Conservation (phyloP, 2,797 vertebrate genomes). For the Menidia menidia region DNA sequence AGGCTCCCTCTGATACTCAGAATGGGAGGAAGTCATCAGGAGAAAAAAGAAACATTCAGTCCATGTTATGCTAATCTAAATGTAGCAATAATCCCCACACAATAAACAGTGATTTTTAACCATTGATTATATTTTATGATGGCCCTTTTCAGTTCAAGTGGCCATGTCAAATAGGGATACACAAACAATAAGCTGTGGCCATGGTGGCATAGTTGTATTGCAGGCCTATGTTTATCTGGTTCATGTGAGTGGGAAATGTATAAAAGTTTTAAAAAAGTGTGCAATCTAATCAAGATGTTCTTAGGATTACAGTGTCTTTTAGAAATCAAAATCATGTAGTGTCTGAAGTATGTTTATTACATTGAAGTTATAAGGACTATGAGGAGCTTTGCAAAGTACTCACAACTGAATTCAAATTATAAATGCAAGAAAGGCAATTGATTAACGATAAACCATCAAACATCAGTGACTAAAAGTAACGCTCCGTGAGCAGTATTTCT, state of each 20-base stretch:
- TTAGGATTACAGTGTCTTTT: constrained; percentile 1
- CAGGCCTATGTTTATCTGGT: constrained; percentile 17
- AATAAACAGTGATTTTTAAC: constrained; percentile 25
- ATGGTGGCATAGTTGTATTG: constrained; percentile 29
- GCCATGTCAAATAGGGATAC: constrained; percentile 43
- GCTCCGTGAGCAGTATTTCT: no score
- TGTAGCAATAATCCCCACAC: constrained; percentile 18
- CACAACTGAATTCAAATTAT: no score
- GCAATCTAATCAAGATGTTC: constrained; percentile 27
- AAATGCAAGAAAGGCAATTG: no score
- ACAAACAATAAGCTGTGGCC: constrained; percentile 17
- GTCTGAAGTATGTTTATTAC: neutral
- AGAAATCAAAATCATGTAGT: constrained; percentile 18
- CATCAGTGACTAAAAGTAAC: no score
- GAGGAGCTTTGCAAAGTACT: neutral
- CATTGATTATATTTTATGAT: constrained; percentile 35
- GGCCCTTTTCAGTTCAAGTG: constrained; percentile 33
- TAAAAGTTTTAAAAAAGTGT: constrained; percentile 36
- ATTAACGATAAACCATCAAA: no score
- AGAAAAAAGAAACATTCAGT: neutral
- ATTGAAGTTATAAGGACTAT: neutral
- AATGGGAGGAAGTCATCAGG: no score
- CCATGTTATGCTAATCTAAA: constrained; percentile 30
- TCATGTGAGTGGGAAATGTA: constrained; percentile 16
- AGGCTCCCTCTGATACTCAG: no score